Percentiles rank a stretch among this genome's conserved stretches.
Conservation (phyloP, 2,888 invertebrate genomes). For the Conops quadrifasciatus region DNA sequence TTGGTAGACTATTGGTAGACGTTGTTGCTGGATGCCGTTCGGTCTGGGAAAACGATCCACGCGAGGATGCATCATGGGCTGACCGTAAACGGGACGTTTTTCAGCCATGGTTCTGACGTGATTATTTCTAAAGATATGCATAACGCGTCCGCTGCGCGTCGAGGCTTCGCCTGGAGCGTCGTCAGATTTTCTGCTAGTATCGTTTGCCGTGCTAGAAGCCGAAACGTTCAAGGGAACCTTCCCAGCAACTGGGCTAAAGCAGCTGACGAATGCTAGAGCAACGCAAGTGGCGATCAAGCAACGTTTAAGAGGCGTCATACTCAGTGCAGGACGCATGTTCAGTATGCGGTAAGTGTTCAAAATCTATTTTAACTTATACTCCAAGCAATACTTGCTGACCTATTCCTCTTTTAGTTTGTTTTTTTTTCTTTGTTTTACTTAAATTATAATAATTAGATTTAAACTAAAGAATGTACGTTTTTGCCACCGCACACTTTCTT, state of each 20-base stretch:
- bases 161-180: background rate
- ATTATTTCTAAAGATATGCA: constrained; percentile 47
- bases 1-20: constrained; percentile 33
- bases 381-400: background rate
- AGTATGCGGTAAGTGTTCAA: background rate
- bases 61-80: constrained; percentile 46
- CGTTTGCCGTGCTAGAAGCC: background rate
- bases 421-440: constrained; percentile 8
- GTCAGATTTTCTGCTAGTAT: background rate
- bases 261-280: background rate
- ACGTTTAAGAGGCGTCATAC: background rate
- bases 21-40: constrained; percentile 38
- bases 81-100: constrained; percentile 34
- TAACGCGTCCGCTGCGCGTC: constrained; percentile 49
- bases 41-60: constrained; percentile 47
- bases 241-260: background rate
- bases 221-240: background rate
- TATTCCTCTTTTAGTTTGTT: background rate
- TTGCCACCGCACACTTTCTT: constrained; percentile 10
- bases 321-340: background rate
- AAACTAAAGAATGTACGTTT: background rate
- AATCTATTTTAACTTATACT: background rate
- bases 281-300: constrained; percentile 1
- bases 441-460: too few relatives aligned
- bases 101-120: constrained; percentile 44